phyloP scores from a whole-genome alignment of 2,797 vertebrate species.

The Miichthys miiuy region DNA sequence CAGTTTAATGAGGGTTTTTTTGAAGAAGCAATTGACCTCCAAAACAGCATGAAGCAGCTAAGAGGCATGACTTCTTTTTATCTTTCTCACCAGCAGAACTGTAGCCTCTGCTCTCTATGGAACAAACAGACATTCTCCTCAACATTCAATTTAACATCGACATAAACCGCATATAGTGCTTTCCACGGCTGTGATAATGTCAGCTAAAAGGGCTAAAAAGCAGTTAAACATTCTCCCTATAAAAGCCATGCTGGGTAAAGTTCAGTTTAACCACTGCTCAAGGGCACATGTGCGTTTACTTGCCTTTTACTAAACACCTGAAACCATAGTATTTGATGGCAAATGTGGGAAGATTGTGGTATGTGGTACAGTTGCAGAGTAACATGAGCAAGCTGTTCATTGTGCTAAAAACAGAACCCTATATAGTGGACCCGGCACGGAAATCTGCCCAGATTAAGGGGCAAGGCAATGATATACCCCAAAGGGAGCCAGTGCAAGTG shows the following conservation, averaged over 20 bases:
- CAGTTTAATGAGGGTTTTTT: slow-evolving; percentile 68
- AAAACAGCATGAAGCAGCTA: slow-evolving; percentile 68
- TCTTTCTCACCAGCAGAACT: slow-evolving; percentile 58
- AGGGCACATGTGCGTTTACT: slow-evolving; percentile 42
- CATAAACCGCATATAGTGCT: slow-evolving; percentile 57
- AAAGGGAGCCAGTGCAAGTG: slow-evolving; percentile 56
- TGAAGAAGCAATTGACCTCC: slow-evolving; percentile 72
- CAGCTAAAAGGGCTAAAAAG: slow-evolving; percentile 32
- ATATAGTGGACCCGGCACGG: slow-evolving; percentile 47
- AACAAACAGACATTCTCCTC: slow-evolving; percentile 58
- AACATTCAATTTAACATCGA: slow-evolving; percentile 64
- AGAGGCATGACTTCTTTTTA: slow-evolving; percentile 59
- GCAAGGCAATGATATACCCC: slow-evolving; percentile 69
- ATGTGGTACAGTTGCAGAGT: slow-evolving; percentile 49
- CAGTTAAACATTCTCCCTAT: slow-evolving; percentile 35
- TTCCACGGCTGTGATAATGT: slow-evolving; percentile 56
- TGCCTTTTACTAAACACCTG: slow-evolving; percentile 66
- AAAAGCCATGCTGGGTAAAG: slow-evolving; percentile 40
- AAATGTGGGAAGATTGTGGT: slow-evolving; percentile 63
- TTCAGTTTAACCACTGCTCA: slow-evolving; percentile 47
- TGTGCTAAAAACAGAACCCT: slow-evolving; percentile 73
- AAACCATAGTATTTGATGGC: slow-evolving; percentile 59
- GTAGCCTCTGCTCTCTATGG: slow-evolving; percentile 35
- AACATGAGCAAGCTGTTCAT: slow-evolving; percentile 76
- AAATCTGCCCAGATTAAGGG: slow-evolving; percentile 78